phyloP scores from a whole-genome alignment of 2,797 vertebrate species.

The Notamacropus eugenii region DNA sequence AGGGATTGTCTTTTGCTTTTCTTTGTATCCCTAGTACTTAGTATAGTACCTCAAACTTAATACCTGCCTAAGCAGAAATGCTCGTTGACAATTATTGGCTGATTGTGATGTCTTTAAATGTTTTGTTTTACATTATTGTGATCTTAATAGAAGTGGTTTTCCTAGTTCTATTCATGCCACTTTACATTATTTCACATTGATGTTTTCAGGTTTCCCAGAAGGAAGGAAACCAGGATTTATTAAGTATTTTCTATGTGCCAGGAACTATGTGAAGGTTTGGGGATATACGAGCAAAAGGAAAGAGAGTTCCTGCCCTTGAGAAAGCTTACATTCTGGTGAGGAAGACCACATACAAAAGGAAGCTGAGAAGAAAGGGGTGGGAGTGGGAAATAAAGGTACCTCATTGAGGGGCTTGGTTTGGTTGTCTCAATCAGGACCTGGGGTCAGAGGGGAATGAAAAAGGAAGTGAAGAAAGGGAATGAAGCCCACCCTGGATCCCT shows the following conservation, averaged over 20 bases:
- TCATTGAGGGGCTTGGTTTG: background rate
- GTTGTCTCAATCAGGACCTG: background rate
- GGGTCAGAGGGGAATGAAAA: background rate
- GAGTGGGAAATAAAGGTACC: background rate
- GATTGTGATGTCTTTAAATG: background rate
- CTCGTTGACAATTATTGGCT: background rate
- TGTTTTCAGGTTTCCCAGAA: background rate
- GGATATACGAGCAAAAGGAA: background rate
- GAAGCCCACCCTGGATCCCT: background rate
- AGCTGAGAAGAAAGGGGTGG: no score
- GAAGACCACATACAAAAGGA: background rate
- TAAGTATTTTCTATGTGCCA: background rate
- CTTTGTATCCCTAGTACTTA: background rate
- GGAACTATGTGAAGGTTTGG: background rate
- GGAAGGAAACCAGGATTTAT: background rate
- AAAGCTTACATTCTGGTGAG: background rate
- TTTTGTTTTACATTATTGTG: background rate
- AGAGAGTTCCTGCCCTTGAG: background rate
- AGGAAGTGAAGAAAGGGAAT: background rate
- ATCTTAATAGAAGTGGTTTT: no score
- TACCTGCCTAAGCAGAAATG: background rate
- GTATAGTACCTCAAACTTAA: background rate
- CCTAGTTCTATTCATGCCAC: background rate
- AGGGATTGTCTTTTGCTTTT: background rate
- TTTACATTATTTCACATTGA: background rate